These are phyloP conservation scores for Neomonachus schauinslandi DNA, from an alignment of 2,113 vertebrate genomes.

Conservation along the genomic window DNA sequence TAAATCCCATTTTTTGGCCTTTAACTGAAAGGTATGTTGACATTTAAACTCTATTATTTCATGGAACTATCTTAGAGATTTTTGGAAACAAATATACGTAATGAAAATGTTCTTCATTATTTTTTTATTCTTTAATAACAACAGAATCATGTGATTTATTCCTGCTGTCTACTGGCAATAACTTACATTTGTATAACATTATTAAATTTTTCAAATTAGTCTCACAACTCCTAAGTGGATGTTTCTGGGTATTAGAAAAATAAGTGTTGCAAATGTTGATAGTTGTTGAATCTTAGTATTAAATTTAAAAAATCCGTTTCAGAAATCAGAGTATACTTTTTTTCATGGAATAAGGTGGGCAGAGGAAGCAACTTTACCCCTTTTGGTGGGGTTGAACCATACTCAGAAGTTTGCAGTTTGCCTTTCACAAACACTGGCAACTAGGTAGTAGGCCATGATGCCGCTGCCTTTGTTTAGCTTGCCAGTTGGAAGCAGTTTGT, in stretches of 20 bases:
- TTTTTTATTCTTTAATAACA: neutral
- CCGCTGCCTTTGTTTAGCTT: neutral
- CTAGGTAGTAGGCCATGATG: neutral
- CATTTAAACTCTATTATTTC: neutral
- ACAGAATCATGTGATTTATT: conserved; percentile 32
- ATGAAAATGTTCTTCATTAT: conserved; percentile 27
- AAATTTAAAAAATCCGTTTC: neutral
- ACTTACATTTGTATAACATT: conserved; percentile 30
- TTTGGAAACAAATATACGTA: neutral
- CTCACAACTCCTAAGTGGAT: conserved; percentile 41
- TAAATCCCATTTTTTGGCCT: neutral
- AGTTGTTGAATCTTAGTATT: neutral
- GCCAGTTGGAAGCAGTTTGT: neutral
- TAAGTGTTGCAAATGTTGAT: conserved; percentile 24
- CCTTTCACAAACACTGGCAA: conserved; percentile 5
- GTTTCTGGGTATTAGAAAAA: conserved; percentile 14
- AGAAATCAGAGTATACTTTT: neutral
- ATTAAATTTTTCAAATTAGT: conserved; percentile 49
- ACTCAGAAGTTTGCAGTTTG: conserved; percentile 24
- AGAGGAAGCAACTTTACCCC: neutral
- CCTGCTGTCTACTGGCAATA: neutral
- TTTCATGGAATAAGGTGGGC: neutral
- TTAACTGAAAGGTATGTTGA: neutral
- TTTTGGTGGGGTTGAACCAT: neutral
- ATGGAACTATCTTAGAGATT: neutral